phyloP scores from a whole-genome alignment of 2,113 vertebrate genomes.

The Potamarius usumacintae region DNA sequence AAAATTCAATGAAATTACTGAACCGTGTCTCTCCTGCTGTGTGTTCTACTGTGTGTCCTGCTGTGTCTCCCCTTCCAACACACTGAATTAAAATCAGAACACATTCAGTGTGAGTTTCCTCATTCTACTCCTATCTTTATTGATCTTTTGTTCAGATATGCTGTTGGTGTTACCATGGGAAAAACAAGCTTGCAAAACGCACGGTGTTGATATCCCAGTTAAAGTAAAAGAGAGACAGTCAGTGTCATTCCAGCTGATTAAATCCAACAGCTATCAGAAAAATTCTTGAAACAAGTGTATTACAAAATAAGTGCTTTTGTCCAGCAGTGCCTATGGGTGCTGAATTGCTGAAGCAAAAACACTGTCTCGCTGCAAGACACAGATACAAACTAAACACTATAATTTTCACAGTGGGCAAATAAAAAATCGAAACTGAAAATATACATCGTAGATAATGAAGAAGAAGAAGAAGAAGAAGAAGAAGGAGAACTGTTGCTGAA shows the following conservation, averaged over 20 bases:
- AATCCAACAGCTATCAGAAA: constrained; percentile 44
- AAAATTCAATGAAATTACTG: constrained; percentile 39
- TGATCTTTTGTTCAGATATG: constrained; percentile 41
- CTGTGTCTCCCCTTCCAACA: constrained; percentile 13
- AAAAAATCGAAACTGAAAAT: background rate
- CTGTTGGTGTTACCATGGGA: constrained; percentile 14
- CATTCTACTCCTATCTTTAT: constrained; percentile 36
- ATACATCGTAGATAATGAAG: background rate
- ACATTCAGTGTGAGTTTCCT: constrained; percentile 14
- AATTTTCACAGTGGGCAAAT: background rate
- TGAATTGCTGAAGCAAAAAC: constrained; percentile 25
- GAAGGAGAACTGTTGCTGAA: background rate
- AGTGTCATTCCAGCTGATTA: constrained; percentile 40
- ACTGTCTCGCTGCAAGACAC: background rate
- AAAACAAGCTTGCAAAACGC: constrained; percentile 7
- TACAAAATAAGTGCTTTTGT: constrained; percentile 36
- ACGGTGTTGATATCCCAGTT: constrained; percentile 27
- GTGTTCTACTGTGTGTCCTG: constrained; percentile 1
- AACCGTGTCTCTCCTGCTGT: constrained; percentile 28
- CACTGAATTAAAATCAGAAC: constrained; percentile 15
- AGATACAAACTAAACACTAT: background rate
- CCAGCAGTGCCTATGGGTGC: constrained; percentile 25
- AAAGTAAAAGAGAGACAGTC: constrained; percentile 20
- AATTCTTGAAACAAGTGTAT: constrained; percentile 33
- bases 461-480: background rate